Conservation (phyloP, 37 sponge, comb jelly and placozoan genomes). For the Haliclona indistincta region DNA sequence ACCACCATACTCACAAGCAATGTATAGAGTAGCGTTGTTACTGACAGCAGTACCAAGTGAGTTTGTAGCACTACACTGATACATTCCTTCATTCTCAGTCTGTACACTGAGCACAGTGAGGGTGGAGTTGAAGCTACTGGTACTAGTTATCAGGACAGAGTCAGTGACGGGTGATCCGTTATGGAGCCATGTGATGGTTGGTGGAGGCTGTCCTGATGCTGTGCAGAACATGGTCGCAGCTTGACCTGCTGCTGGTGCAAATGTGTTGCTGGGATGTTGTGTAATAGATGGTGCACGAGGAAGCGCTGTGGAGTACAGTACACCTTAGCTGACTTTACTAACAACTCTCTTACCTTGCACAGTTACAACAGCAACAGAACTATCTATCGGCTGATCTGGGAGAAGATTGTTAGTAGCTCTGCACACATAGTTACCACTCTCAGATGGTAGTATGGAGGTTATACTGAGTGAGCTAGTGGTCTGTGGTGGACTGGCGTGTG, state of each 20-base stretch:
- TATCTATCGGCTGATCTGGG: conserved; percentile 22
- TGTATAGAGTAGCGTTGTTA: conserved; percentile 17
- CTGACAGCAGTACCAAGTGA: conserved; percentile 36
- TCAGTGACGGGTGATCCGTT: conserved; percentile 1
- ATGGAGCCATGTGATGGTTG: conserved; percentile 42
- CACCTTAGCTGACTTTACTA: background rate
- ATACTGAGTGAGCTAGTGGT: conserved; percentile 53
- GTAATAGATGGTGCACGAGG: conserved; percentile 45
- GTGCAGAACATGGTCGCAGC: conserved; percentile 45
- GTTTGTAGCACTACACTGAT: conserved; percentile 53
- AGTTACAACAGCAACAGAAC: conserved; percentile 25
- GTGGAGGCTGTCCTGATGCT: conserved; percentile 53
- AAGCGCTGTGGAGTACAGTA: background rate
- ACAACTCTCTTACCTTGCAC: conserved; percentile 38
- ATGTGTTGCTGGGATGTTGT: conserved; percentile 16
- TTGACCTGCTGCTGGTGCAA: conserved; percentile 16
- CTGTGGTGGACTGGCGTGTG: conserved; percentile 20
- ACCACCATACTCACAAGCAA: conserved; percentile 52
- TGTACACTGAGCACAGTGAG: conserved; percentile 28
- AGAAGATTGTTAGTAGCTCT: conserved; percentile 47
- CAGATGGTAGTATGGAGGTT: background rate
- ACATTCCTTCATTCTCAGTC: conserved; percentile 18
- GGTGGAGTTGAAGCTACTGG: background rate
- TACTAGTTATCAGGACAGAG: conserved; percentile 1
- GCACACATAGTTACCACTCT: conserved; percentile 47